phyloP scores from a whole-genome alignment of 2,888 invertebrate species.

The Heteromurus nitidus region DNA sequence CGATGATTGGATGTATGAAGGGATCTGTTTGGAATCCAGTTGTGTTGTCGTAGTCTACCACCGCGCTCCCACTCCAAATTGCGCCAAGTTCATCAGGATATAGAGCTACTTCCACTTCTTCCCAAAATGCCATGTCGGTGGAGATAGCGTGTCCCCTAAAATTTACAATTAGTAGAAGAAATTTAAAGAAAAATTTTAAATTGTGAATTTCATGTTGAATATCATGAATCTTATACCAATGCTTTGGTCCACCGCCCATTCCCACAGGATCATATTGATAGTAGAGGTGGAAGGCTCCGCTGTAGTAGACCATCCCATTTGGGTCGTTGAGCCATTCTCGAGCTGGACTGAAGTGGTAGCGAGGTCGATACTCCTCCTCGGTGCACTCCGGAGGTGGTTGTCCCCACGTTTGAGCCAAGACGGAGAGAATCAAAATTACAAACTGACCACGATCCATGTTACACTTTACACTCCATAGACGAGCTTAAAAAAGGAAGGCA shows the following conservation, averaged over 20 bases:
- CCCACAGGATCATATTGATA: slow-evolving; percentile 37
- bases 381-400: too few relatives aligned
- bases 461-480: too few relatives aligned
- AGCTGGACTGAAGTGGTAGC: slow-evolving; percentile 66
- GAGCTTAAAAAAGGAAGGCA: too few relatives aligned
- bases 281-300: slow-evolving; percentile 77
- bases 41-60: slow-evolving; percentile 62
- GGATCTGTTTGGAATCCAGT: slow-evolving; percentile 60
- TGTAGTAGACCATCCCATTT: slow-evolving; percentile 77
- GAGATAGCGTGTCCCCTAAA: slow-evolving; percentile 79
- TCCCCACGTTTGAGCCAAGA: too few relatives aligned
- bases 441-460: too few relatives aligned
- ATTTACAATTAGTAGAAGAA: too few relatives aligned
- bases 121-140: slow-evolving; percentile 77
- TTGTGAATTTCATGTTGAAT: too few relatives aligned
- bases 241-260: slow-evolving; percentile 74
- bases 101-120: slow-evolving; percentile 77
- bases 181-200: too few relatives aligned
- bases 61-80: slow-evolving; percentile 69
- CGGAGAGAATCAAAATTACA: too few relatives aligned
- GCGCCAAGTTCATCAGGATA: slow-evolving; percentile 76
- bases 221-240: too few relatives aligned
- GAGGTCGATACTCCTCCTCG: slow-evolving; percentile 56
- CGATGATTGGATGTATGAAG: slow-evolving; percentile 53
- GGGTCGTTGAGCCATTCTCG: slow-evolving; percentile 79